phyloP scores from a whole-genome alignment of 2,888 invertebrate genomes.

The Meloe dianella region DNA sequence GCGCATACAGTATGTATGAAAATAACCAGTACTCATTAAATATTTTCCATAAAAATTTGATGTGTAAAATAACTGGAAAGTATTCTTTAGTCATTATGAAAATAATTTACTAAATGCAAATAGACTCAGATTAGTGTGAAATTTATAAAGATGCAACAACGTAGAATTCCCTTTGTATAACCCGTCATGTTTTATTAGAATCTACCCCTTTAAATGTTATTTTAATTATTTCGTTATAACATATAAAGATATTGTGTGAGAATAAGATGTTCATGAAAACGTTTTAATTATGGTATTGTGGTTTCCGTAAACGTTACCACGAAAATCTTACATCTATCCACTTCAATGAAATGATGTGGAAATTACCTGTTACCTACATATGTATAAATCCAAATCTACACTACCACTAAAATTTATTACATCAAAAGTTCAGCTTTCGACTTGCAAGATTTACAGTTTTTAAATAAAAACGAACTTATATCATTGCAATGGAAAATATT shows the following conservation, averaged over 20 bases:
- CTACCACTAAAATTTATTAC: neutral
- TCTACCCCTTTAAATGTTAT: neutral
- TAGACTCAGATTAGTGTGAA: neutral
- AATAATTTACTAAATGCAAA: conserved; percentile 5
- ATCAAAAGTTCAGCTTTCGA: conserved; percentile 5
- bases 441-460: neutral
- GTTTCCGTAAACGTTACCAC: neutral
- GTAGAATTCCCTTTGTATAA: neutral
- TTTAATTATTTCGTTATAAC: neutral
- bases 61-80: conserved; percentile 19
- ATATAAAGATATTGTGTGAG: neutral
- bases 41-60: conserved; percentile 47
- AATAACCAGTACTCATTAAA: conserved; percentile 51
- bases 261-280: neutral
- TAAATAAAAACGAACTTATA: neutral
- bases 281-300: conserved; percentile 8
- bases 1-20: conserved; percentile 39
- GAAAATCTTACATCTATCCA: neutral
- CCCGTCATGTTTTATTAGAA: neutral
- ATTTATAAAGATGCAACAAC: neutral
- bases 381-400: neutral
- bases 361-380: conserved; percentile 1
- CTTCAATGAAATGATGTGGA: neutral
- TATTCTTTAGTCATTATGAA: conserved; percentile 12
- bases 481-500: neutral